Percentiles rank a stretch among this genome's conserved stretches.
Conservation (phyloP, 2,888 invertebrate species). For the Kuschelorhynchus macadamiae region DNA sequence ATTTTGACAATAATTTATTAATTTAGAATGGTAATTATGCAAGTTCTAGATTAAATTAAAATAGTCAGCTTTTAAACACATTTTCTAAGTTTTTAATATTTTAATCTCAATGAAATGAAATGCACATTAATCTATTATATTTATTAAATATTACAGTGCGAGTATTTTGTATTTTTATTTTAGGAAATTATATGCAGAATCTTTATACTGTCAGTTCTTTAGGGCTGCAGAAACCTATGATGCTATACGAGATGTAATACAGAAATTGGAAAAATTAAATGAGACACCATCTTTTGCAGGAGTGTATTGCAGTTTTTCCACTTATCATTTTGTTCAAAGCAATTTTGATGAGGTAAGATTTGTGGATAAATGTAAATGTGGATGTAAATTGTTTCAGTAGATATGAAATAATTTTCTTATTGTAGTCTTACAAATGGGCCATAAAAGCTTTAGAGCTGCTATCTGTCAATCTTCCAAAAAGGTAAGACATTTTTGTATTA, state of each 20-base stretch:
- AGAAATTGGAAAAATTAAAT: slow-evolving; percentile 69
- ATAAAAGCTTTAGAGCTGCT: slow-evolving; percentile 32
- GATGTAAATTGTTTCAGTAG: neutral
- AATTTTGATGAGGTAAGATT: slow-evolving; percentile 82
- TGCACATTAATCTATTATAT: no score
- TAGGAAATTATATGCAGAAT: slow-evolving; percentile 88
- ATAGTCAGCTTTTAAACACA: no score
- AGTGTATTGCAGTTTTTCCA: slow-evolving; percentile 86
- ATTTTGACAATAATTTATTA: no score
- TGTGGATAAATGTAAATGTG: neutral
- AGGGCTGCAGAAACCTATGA: slow-evolving; percentile 82
- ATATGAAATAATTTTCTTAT: neutral
- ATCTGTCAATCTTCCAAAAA: slow-evolving; percentile 22
- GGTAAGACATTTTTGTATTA: slow-evolving; percentile 7
- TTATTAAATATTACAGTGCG: no score
- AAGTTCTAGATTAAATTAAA: no score
- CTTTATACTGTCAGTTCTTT: slow-evolving; percentile 84
- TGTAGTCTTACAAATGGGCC: slow-evolving; percentile 40
- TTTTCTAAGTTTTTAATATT: no score
- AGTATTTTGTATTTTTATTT: slow-evolving; percentile 57
- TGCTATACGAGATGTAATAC: slow-evolving; percentile 72
- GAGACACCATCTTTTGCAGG: slow-evolving; percentile 74
- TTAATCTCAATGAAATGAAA: no score
- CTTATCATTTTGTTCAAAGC: slow-evolving; percentile 86
- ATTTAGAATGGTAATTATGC: no score